Evolutionary conservation across 2,113 vertebrate species (phyloP).

Genomic region (Okapia johnstoni): DNA sequence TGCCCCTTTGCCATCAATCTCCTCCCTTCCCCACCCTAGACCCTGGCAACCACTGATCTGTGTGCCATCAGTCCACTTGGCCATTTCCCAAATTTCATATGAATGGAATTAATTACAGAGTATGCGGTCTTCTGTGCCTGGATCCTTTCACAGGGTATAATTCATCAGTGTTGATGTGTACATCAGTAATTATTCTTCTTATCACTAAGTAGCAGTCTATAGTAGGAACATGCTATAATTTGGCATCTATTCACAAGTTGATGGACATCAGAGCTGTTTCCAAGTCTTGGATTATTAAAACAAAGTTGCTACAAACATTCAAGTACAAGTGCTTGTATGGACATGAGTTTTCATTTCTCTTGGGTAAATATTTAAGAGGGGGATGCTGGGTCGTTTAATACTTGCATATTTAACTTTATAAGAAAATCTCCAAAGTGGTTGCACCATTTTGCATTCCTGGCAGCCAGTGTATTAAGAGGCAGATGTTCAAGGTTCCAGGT

Average conservation of each 20-base stretch:
- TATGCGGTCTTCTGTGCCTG: neutral
- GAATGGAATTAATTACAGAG: neutral
- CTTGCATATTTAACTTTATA: neutral
- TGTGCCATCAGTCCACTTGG: neutral
- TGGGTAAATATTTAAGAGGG: neutral
- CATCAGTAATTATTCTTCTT: neutral
- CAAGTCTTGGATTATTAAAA: neutral
- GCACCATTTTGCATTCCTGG: neutral
- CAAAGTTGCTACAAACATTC: neutral
- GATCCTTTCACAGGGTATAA: neutral
- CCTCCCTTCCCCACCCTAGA: neutral
- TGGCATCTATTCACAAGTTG: neutral
- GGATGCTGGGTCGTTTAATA: fast-evolving
- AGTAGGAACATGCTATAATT: neutral
- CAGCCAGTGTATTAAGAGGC: neutral
- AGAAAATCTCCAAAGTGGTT: neutral
- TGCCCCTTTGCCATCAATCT: no score
- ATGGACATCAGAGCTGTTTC: neutral
- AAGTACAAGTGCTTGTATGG: neutral
- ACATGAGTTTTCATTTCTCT: neutral
- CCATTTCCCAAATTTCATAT: neutral
- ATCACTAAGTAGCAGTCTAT: neutral
- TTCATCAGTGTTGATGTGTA: neutral
- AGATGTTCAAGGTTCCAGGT: neutral
- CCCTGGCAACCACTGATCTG: neutral